Evolutionary conservation across 2,888 invertebrate genomes (phyloP), one percentile per base, ranked within the genome.

Genomic region (Calephelis perditalis): DNA sequence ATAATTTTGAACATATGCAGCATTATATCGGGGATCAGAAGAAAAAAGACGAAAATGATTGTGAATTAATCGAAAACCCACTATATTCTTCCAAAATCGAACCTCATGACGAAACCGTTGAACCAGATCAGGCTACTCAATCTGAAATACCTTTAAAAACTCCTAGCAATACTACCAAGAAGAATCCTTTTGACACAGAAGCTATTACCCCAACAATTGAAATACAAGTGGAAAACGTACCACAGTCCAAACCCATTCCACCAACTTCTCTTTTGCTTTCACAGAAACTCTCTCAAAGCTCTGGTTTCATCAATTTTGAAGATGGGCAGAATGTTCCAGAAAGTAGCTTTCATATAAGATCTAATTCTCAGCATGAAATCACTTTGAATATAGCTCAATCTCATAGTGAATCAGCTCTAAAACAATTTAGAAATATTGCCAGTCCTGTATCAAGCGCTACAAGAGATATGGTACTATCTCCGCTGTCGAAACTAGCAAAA

Each of bases 401-500:
- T 1, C 95, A 96, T 73, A 95, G 95, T 72, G 96, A 96, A 75
- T 95, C 94, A 5, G 95, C 96, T 55, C 79, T 97, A 44, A 94
- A 92, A 66, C 93, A 94, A 64, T 81, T 94, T 10, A 94, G 92
- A 75, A 93, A 91, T 67, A 91, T 94, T 5, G 91, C 94, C 0
- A 96, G 95, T 77, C 96, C 96, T 0, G 92, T 92, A 1, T 92
- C 92, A 1, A 91, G 77, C 64, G 83, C 91, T n/a, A 93, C 92
- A 7, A 92, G 92, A 69, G 94, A 93, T 68, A 92, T 94, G 84
- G 93, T 94, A 0, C 71, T 95, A 44, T 94, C 94, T 0, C 96
- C 96, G 0, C 91, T 97, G 37, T 95, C 96, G 0, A 97, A 96
- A 78, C 84, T 97, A 57, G 97, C 97, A 0, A 96, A 96, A 79